A percentile compares a stretch with the other conserved stretches of the same genome.
Evolutionary conservation across 64 coral and sea anemone genomes (phyloP).

Genomic region (Dendrophyllia cribrosa): DNA sequence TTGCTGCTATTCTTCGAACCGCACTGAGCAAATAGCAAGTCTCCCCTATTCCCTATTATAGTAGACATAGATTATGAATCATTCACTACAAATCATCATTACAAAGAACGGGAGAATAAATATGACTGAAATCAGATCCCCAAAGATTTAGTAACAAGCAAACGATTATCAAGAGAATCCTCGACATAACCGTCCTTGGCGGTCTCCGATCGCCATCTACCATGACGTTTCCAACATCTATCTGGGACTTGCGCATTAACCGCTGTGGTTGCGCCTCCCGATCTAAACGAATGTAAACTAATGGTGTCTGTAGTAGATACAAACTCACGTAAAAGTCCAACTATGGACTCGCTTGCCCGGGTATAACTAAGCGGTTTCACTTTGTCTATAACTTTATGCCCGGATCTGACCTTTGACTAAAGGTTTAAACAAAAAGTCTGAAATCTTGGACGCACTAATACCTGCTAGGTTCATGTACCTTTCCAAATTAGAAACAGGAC

Average conservation of each 20-base stretch:
- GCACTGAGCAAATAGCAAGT: too few species aligned
- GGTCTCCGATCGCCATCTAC: conserved; percentile 24
- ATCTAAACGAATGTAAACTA: conserved; percentile 10
- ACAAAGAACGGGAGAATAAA: not conserved
- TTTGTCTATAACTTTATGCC: conserved; percentile 7
- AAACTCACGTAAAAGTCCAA: not conserved
- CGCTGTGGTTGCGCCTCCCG: not conserved
- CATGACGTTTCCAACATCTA: conserved; percentile 21
- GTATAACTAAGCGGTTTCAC: conserved; percentile 22
- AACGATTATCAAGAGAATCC: conserved; percentile 20
- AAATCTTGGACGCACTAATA: not conserved
- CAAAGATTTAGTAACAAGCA: conserved; percentile 31
- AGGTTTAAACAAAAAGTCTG: not conserved
- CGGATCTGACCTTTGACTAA: not conserved
- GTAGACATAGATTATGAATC: too few species aligned
- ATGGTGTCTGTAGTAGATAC: not conserved
- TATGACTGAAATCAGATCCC: not conserved
- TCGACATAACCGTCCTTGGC: conserved; percentile 19
- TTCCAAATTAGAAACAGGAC: conserved; percentile 44
- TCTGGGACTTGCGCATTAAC: conserved; percentile 21
- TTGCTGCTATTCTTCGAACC: conserved; percentile 2
- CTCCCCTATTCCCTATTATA: too few species aligned
- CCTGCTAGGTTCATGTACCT: conserved; percentile 26
- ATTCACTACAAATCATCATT: not conserved
- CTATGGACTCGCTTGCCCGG: conserved; percentile 19